Evolutionary conservation across 2,888 invertebrate species (phyloP).

Genomic region (Atethmia centrago): DNA sequence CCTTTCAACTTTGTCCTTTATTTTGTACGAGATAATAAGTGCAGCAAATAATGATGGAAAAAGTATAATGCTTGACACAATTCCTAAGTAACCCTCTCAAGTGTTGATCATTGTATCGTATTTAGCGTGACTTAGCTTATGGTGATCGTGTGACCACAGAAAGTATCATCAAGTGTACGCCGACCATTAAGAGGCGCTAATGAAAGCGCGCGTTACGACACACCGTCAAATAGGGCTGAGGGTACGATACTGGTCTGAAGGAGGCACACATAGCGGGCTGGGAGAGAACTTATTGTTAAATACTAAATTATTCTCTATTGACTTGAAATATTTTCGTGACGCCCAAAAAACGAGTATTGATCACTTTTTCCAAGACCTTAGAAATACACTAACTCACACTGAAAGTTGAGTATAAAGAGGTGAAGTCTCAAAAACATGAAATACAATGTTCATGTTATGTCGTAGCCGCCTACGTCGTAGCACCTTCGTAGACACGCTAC

Average conservation of each 20-base stretch:
- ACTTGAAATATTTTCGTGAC: neutral
- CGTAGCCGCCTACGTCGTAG: constrained; percentile 25
- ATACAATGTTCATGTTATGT: neutral
- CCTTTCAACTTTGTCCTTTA: too few species aligned
- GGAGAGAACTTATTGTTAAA: neutral
- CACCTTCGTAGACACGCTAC: constrained; percentile 13
- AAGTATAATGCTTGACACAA: neutral
- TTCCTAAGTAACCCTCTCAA: neutral
- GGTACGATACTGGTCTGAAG: neutral
- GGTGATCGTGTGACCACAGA: neutral
- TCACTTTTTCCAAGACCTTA: too few species aligned
- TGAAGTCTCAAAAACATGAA: neutral
- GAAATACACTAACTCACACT: too few species aligned
- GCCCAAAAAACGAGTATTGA: neutral
- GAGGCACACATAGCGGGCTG: constrained; percentile 12
- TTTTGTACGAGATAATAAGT: neutral
- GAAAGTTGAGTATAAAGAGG: neutral
- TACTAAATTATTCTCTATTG: neutral
- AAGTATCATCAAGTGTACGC: constrained; percentile 15
- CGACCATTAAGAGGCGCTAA: constrained; percentile 34
- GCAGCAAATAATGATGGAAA: neutral
- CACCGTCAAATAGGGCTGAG: constrained; percentile 2
- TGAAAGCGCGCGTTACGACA: constrained; percentile 41
- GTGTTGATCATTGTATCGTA: constrained; percentile 8
- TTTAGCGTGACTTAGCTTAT: too few species aligned